Conservation (phyloP, 1,140 invertebrate genomes). For the Branchinecta lindahli region DNA sequence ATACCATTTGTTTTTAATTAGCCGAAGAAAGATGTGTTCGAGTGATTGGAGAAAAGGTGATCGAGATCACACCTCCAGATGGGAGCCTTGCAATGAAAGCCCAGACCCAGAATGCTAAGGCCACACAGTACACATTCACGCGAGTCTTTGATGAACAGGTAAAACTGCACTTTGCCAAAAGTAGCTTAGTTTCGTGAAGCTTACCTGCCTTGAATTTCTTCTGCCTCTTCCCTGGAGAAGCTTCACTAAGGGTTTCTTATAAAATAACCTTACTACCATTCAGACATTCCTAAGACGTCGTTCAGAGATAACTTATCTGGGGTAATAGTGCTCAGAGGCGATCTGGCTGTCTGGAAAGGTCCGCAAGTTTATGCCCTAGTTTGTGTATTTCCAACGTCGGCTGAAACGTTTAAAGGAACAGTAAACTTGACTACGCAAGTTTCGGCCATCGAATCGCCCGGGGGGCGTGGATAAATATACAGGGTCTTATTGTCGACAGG, state of each 20-base stretch:
- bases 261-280: not conserved
- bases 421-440: too few species aligned
- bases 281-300: not conserved
- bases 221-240: not conserved
- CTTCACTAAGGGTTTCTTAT: not conserved
- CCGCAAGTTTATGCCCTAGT: too few species aligned
- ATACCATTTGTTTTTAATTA: not conserved
- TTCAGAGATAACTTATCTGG: too few species aligned
- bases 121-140: conserved; percentile 56
- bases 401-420: too few species aligned
- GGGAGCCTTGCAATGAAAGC: conserved; percentile 23
- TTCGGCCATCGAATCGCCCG: too few species aligned
- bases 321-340: too few species aligned
- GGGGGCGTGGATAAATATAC: too few species aligned
- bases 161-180: not conserved
- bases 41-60: not conserved
- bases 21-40: not conserved
- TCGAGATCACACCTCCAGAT: not conserved
- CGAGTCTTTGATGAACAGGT: conserved; percentile 59
- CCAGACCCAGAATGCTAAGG: conserved; percentile 34
- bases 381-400: too few species aligned
- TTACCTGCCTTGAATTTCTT: not conserved
- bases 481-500: too few species aligned
- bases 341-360: too few species aligned
- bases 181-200: not conserved